Conservation (phyloP, 2,113 vertebrate genomes). For the Antechinus flavipes region DNA sequence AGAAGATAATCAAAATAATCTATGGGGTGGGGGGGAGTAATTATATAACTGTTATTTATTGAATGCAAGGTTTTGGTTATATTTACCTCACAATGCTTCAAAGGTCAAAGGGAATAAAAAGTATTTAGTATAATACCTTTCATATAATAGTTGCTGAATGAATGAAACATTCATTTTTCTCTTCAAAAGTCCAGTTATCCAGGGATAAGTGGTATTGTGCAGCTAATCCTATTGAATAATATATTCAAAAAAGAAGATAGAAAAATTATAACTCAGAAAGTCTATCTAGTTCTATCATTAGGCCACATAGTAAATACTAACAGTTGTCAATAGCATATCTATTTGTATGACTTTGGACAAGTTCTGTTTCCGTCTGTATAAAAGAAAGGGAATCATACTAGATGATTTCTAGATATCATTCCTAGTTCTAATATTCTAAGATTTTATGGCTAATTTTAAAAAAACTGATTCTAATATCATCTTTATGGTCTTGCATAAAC, state of each 20-base stretch:
- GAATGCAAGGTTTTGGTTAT: neutral
- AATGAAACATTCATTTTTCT: neutral
- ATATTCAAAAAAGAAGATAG: neutral
- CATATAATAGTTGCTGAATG: neutral
- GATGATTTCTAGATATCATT: neutral
- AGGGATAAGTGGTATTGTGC: neutral
- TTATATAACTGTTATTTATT: neutral
- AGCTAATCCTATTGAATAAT: neutral
- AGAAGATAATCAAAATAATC: neutral
- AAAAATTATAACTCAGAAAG: neutral
- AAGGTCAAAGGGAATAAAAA: neutral
- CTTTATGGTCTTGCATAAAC: neutral
- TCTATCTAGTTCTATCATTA: neutral
- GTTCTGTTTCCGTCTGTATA: neutral
- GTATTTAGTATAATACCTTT: neutral
- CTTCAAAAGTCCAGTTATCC: neutral
- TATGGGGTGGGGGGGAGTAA: neutral
- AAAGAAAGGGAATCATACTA: neutral
- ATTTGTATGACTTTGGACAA: neutral
- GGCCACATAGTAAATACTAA: neutral
- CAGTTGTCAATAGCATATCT: neutral
- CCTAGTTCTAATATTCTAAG: neutral
- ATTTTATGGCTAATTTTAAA: neutral
- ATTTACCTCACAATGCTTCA: neutral
- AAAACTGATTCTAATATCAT: neutral